These are phyloP conservation scores for Artibeus lituratus DNA, from an alignment of 2,797 vertebrate genomes.

Conservation along the genomic window DNA sequence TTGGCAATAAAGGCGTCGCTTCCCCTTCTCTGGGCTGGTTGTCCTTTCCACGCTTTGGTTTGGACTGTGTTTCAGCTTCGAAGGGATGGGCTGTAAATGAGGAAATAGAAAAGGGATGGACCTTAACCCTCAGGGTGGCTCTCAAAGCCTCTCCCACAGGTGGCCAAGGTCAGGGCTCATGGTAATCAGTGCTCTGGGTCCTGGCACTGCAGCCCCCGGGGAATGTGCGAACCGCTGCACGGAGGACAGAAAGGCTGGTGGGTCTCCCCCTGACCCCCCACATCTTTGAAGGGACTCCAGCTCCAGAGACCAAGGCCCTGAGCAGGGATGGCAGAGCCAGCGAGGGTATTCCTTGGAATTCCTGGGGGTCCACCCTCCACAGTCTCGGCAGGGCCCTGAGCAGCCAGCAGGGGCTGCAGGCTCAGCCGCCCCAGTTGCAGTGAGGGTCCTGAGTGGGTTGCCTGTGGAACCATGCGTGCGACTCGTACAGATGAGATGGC, in stretches of 20 bases:
- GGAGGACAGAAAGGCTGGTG: not conserved
- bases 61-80: not conserved
- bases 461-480: rapidly evolving
- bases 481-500: not conserved
- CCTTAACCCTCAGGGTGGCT: not conserved
- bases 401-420: rapidly evolving
- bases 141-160: not conserved
- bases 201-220: not conserved
- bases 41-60: not conserved
- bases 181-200: not conserved
- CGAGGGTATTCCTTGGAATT: not conserved
- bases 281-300: not conserved
- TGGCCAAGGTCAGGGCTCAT: not conserved
- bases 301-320: not conserved
- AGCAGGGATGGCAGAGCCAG: rapidly evolving
- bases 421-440: not conserved
- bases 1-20: not conserved
- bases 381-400: not conserved
- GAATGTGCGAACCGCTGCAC: not conserved
- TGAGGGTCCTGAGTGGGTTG: not conserved
- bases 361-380: rapidly evolving
- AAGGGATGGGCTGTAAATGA: not conserved
- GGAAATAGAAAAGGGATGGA: not conserved
- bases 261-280: not conserved
- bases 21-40: not conserved